phyloP scores from a whole-genome alignment of 1,140 invertebrate genomes.

The Holotrichia oblita region DNA sequence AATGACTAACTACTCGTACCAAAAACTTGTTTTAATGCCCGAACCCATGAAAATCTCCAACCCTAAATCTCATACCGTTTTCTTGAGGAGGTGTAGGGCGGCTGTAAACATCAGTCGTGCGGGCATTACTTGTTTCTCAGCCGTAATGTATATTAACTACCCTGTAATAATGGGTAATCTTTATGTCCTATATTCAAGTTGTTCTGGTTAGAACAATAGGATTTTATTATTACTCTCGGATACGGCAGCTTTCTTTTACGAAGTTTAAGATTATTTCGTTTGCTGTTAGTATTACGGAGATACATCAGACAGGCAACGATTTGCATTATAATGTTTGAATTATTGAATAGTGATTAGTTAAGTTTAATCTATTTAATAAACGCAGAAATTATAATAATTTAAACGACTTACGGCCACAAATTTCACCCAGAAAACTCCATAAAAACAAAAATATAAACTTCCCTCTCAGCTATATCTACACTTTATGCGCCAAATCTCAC shows the following conservation, averaged over 20 bases:
- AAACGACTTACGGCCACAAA: no score
- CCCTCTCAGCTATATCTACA: not conserved
- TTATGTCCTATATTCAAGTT: conserved; percentile 1
- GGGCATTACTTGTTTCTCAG: conserved; percentile 5
- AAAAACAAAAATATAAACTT: conserved; percentile 14
- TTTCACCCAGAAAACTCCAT: no score
- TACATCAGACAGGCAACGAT: no score
- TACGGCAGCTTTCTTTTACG: no score
- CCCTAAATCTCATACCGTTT: not conserved
- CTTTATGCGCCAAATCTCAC: not conserved
- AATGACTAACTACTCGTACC: not conserved
- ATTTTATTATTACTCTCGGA: conserved; percentile 6
- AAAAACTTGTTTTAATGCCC: not conserved
- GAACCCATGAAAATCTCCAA: not conserved
- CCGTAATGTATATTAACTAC: not conserved
- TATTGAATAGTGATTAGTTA: no score
- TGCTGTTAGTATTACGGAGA: no score
- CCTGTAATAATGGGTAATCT: conserved; percentile 3
- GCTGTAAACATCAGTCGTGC: not conserved
- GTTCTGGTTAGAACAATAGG: conserved; percentile 6
- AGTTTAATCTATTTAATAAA: no score
- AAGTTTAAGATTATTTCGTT: no score
- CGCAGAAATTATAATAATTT: no score
- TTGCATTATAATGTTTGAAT: no score
- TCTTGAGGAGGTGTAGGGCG: not conserved